Base-by-base conservation (phyloP, 2,797 vertebrate species). In the Oophaga sylvatica region DNA sequence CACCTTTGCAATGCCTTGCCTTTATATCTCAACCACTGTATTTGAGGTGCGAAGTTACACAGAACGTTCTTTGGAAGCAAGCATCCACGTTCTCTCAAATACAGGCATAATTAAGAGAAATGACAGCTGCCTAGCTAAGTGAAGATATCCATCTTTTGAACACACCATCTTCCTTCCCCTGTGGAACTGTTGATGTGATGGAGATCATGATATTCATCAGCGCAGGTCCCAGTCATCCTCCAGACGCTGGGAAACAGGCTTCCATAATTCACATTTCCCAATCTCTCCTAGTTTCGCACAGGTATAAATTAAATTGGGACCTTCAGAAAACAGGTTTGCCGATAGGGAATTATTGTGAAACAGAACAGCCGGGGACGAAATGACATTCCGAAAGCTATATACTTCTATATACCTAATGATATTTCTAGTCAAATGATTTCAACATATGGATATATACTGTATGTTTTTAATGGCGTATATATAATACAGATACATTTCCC, bases 221-320 rank as follows among this genome's bases (percentile, higher is more conserved):
- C 57, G 56, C 65, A 85, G 86, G 86, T 88, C 59, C 83, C 86
- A 88, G 89, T 53, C 80, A 77, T 87, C 67, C 79, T 82, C 70
- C 83, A 86, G 83, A 75, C 83, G n/a, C 41, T 63, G 60, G 73
- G 73, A 85, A 82, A 81, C 80, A 65, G 80, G 71, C 77, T 79
- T 89, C 89, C 83, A 85, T 85, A 87, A 90, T 86, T 90, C 89
- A 85, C 86, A 88, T 85, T 79, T 83, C 48, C 67, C 86, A 86
- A 83, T 90, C 73, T 88, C 80, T 70, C 73, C 73, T 80, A 83
- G 56, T 88, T 90, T 75, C 22, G 63, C 86, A 85, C 73, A 71
- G 80, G 86, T 90, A 85, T 90, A 88, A 83, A 90, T 82, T 87
- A 86, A 88, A 86, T 76, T 90, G 89, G 87, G 89, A 84, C 89